These are phyloP conservation scores for Drosophila lini DNA, from an alignment of 1,140 invertebrate genomes.

Conservation along the genomic window DNA sequence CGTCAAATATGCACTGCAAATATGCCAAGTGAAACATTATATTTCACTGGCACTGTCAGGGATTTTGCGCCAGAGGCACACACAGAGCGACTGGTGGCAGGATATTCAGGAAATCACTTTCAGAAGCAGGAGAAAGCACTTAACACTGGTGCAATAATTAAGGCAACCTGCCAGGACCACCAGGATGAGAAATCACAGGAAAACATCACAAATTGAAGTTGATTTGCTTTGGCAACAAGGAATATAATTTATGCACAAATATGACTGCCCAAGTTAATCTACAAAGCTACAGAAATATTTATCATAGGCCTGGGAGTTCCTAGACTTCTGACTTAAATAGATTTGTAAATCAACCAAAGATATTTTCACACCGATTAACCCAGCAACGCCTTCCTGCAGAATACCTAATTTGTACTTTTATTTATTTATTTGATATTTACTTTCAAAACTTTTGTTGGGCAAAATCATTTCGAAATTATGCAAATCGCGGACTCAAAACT, in stretches of 20 bases:
- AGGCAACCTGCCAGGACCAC: not conserved
- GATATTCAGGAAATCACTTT: constrained; percentile 32
- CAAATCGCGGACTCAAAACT: constrained; percentile 58
- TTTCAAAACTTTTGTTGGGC: constrained; percentile 40
- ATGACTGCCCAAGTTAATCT: not conserved
- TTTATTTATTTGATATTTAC: constrained; percentile 34
- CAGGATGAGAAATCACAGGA: not conserved
- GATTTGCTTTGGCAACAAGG: not conserved
- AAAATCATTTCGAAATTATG: constrained; percentile 69
- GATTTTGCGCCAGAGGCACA: not conserved
- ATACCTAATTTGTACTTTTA: constrained; percentile 3
- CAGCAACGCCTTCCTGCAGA: constrained; percentile 12
- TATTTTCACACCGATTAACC: constrained; percentile 34
- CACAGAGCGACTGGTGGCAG: not conserved
- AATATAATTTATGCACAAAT: constrained; percentile 1
- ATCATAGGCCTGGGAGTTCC: not conserved
- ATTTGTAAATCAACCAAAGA: constrained; percentile 1
- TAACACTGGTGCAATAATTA: constrained; percentile 13
- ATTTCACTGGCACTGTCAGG: constrained; percentile 31
- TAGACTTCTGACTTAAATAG: not conserved
- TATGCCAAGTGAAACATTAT: constrained; percentile 65
- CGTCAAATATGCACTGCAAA: constrained; percentile 59
- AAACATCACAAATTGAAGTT: not conserved
- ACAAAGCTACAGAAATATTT: not conserved
- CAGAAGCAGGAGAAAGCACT: constrained; percentile 13